Evolutionary conservation across 1,140 invertebrate genomes (phyloP), one percentile per base, ranked within the genome.

Genomic region (Oppia nitens): DNA sequence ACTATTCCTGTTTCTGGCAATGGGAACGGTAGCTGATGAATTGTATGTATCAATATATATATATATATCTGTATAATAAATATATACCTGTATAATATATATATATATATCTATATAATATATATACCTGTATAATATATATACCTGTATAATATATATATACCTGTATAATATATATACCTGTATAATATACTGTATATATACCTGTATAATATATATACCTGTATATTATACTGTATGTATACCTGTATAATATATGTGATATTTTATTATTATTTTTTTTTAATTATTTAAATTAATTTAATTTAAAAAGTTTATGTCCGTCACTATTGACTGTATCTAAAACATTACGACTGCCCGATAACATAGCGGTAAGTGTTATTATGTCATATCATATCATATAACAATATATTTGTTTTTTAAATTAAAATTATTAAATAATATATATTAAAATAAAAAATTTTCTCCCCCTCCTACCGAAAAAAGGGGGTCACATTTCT

Each of bases 401-500:
- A 14, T 47, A 14, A 25, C 6, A 25, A 4, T 51, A 28, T 6
- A 51, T 51, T 6, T 9, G 49, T 51, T 6, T 51, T 51, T 51
- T 14, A 25, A 25, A 20, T 51, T 51, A 6, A 40, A 51, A 20
- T 51, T 51, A 14, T 47, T n/a, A 45, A 14, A 59, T 2, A 52
- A 60, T 27, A 47, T 21, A 26, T 20, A 21, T 32, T 20, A 4
- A 3, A 24, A 26, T 62, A 29, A 14, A 14, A 54, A 51, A 11
- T n/a, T 48, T 29, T 24, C 45, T 50, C 45, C 25, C 40, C 6
- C n/a, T 56, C 47, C 14, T 32, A 12, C 29, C 21, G 21, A 54
- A 20, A 12, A 47, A 21, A 67, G 64, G 83, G 83, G 2, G 82
- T 85, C 12, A 86, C 83, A 20, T 77, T 87, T 60, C 66, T 87